Percentiles rank a stretch among this genome's conserved stretches.
Conservation (phyloP, 2,888 invertebrate species). For the Leucophenga maculata region DNA sequence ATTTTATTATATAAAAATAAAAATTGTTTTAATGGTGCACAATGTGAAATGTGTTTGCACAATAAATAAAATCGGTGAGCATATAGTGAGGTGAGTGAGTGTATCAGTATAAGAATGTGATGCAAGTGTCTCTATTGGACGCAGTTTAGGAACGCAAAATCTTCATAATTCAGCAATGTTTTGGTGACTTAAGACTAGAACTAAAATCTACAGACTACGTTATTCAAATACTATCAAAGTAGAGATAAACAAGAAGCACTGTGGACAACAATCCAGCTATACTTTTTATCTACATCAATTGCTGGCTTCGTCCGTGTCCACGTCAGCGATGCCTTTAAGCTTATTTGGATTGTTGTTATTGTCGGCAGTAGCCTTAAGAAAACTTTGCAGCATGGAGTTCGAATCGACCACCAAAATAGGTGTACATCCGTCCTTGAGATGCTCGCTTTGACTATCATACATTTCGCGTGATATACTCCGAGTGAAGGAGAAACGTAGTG, state of each 20-base stretch:
- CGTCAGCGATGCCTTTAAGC: conserved; percentile 67
- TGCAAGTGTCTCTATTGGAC: neutral
- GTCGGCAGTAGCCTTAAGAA: conserved; percentile 65
- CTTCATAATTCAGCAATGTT: conserved; percentile 5
- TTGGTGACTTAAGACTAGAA: conserved; percentile 16
- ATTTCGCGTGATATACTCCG: conserved; percentile 72
- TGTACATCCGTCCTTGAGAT: conserved; percentile 72
- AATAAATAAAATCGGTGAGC: conserved; percentile 24
- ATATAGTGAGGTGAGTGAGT: conserved; percentile 9
- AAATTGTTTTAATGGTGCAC: conserved; percentile 5
- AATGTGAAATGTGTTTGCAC: neutral
- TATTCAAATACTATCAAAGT: conserved; percentile 14
- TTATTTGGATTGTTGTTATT: conserved; percentile 44
- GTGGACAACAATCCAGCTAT: neutral
- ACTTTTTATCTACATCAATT: conserved; percentile 53
- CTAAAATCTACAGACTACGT: conserved; percentile 5
- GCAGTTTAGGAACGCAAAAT: conserved; percentile 9
- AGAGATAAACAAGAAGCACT: neutral
- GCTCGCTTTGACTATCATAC: conserved; percentile 70
- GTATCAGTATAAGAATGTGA: conserved; percentile 3
- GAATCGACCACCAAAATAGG: conserved; percentile 71
- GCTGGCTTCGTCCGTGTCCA: conserved; percentile 71
- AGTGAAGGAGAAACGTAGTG: conserved; percentile 72
- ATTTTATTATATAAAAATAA: conserved; percentile 9
- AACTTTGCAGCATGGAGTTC: conserved; percentile 66